These are phyloP conservation scores for Eilema griseolum DNA, from an alignment of 2,888 invertebrate species.

Conservation along the genomic window DNA sequence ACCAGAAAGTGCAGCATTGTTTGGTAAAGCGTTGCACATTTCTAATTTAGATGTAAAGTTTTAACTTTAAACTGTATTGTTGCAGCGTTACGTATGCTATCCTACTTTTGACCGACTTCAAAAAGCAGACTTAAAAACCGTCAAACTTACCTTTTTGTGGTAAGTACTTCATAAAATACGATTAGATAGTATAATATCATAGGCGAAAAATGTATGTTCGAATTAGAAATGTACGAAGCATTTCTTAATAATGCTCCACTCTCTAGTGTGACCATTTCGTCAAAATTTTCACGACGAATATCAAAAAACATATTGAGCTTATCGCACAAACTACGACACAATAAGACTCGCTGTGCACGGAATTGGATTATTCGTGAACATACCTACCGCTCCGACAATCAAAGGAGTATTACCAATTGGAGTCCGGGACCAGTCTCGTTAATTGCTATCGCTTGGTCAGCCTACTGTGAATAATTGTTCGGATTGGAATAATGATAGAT, in stretches of 20 bases:
- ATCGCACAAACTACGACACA: constrained; percentile 35
- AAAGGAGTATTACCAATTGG: constrained; percentile 52
- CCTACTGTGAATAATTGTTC: constrained; percentile 49
- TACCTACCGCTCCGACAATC: constrained; percentile 48
- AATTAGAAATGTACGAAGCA: neutral
- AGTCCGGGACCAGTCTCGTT: constrained; percentile 50
- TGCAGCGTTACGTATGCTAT: too few relatives aligned
- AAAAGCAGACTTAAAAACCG: too few relatives aligned
- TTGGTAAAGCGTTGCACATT: neutral
- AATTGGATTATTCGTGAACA: constrained; percentile 52
- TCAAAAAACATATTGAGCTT: constrained; percentile 33
- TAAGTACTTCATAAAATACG: too few relatives aligned
- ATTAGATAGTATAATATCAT: too few relatives aligned
- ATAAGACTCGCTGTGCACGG: constrained; percentile 39
- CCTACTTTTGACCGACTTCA: too few relatives aligned
- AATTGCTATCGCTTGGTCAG: constrained; percentile 51
- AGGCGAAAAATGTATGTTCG: too few relatives aligned
- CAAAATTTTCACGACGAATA: constrained; percentile 43
- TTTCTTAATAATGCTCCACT: neutral
- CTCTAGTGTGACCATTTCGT: constrained; percentile 27
- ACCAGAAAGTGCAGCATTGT: neutral
- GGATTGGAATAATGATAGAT: constrained; percentile 30
- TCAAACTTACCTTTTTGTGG: too few relatives aligned
- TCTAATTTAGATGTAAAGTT: neutral
- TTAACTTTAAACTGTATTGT: too few relatives aligned